Conservation (phyloP, 2,888 invertebrate genomes). For the Stenolophus ochropezus region DNA sequence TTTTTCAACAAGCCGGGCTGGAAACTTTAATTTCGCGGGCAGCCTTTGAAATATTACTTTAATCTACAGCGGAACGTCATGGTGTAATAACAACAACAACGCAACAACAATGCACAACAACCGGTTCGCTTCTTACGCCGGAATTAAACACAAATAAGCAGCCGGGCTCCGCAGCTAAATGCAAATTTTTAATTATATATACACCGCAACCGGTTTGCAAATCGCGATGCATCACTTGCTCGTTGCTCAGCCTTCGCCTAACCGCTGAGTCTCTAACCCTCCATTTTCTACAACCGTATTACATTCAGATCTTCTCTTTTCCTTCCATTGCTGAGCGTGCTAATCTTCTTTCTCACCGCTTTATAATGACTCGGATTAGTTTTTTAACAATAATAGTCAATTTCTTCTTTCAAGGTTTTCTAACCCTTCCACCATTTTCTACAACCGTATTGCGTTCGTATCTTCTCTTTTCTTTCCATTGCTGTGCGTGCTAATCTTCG, state of each 20-base stretch:
- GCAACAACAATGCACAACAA: slow-evolving; percentile 63
- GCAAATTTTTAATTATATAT: slow-evolving; percentile 27
- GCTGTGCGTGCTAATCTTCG: no score
- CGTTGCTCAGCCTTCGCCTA: no score
- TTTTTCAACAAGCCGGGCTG: slow-evolving; percentile 65
- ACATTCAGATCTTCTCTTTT: no score
- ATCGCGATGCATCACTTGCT: slow-evolving; percentile 30
- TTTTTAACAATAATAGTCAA: no score
- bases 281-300: neutral
- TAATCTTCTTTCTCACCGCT: no score
- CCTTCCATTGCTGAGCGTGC: no score
- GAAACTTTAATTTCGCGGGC: slow-evolving; percentile 71
- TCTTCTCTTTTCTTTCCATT: no score
- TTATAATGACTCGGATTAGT: no score
- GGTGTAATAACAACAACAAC: slow-evolving; percentile 32
- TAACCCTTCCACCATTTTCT: no score
- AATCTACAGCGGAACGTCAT: slow-evolving; percentile 67
- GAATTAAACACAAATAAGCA: neutral
- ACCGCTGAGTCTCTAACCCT: neutral
- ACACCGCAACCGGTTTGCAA: slow-evolving; percentile 19
- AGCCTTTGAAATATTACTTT: slow-evolving; percentile 72
- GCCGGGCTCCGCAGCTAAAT: slow-evolving; percentile 1
- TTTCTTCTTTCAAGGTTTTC: no score
- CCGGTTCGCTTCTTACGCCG: neutral
- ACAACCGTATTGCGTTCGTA: no score